Percentiles rank a stretch among this genome's conserved stretches.
Conservation (phyloP, 2,797 vertebrate species). For the Molothrus aeneus region DNA sequence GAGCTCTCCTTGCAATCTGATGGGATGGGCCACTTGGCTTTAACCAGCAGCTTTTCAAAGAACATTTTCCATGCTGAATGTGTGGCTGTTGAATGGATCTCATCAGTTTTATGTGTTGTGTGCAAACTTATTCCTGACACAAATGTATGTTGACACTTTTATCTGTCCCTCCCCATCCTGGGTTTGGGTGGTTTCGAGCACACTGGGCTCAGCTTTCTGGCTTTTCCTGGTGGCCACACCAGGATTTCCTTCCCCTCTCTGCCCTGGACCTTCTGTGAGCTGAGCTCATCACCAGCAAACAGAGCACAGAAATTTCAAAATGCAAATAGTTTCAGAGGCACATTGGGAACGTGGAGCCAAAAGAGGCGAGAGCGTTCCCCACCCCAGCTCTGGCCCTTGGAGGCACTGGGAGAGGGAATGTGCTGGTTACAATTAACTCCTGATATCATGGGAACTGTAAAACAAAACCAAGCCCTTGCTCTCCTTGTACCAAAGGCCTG, state of each 20-base stretch:
- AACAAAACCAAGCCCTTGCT: neutral
- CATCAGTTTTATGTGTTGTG: neutral
- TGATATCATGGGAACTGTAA: slow-evolving; percentile 18
- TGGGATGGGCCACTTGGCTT: fast-evolving
- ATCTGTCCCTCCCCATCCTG: neutral
- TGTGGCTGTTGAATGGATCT: neutral
- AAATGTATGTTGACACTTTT: neutral
- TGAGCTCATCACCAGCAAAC: neutral
- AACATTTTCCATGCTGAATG: neutral
- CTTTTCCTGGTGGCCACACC: neutral
- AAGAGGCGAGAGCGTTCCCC: neutral
- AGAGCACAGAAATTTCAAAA: neutral
- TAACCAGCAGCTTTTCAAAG: neutral
- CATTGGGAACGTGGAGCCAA: neutral
- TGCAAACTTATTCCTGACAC: neutral
- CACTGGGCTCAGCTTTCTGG: neutral
- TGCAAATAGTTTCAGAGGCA: neutral
- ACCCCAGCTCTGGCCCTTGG: neutral
- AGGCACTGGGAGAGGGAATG: neutral
- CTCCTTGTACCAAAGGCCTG: slow-evolving; percentile 15
- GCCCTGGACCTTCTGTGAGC: neutral
- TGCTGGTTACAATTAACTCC: slow-evolving; percentile 44
- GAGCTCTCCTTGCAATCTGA: neutral
- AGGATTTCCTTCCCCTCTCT: neutral
- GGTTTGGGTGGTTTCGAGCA: neutral